Evolutionary conservation across 2,888 invertebrate species (phyloP).

Genomic region (Amphipoea oculea): DNA sequence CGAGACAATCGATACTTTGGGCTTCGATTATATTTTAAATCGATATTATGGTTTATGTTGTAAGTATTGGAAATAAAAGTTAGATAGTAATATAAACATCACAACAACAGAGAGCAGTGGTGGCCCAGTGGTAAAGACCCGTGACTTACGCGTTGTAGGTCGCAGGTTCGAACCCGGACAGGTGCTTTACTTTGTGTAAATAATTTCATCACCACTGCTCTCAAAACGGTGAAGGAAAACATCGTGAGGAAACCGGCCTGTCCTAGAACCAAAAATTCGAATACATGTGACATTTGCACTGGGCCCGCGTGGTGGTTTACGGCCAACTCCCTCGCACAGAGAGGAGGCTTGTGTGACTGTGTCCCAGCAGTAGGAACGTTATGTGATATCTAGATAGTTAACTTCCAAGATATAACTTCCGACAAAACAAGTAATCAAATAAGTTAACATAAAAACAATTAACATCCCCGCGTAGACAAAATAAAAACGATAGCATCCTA

Average conservation of each 20-base stretch:
- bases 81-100: neutral
- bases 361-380: neutral
- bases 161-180: too few species aligned
- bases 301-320: neutral
- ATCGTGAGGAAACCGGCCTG: neutral
- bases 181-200: too few species aligned
- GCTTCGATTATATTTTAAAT: constrained; percentile 13
- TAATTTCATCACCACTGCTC: neutral
- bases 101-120: too few species aligned
- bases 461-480: neutral
- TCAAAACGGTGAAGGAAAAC: neutral
- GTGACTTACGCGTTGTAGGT: too few species aligned
- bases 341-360: neutral
- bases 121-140: too few species aligned
- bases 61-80: neutral
- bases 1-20: constrained; percentile 33
- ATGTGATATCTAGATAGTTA: neutral
- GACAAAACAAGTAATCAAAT: neutral
- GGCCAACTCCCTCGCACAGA: neutral
- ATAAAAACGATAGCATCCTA: constrained; percentile 20
- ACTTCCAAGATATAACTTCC: neutral
- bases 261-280: neutral
- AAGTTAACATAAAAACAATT: constrained; percentile 18
- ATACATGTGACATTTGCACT: neutral
- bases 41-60: neutral